Evolutionary conservation across 2,888 invertebrate species (phyloP).

Genomic region (Pinctada fucata): DNA sequence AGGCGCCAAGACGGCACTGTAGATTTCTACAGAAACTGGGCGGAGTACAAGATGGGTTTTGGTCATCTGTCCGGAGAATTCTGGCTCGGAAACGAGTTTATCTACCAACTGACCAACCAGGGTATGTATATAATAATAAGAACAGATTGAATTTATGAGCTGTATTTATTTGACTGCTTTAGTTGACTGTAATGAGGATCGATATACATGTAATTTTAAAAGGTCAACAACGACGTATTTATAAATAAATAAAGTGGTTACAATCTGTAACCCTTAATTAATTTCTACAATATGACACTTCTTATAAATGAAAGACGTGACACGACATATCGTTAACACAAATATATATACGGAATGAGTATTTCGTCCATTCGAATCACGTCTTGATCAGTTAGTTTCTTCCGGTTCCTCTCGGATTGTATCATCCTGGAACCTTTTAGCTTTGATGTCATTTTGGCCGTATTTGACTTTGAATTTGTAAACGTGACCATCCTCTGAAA

Average conservation of each 20-base stretch:
- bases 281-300: too few relatives aligned
- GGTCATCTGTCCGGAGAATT: constrained; percentile 87
- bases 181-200: too few relatives aligned
- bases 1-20: constrained; percentile 87
- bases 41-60: constrained; percentile 89
- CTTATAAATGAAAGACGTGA: too few relatives aligned
- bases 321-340: too few relatives aligned
- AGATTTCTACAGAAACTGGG: constrained; percentile 91
- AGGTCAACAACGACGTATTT: not conserved
- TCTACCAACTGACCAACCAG: constrained; percentile 85
- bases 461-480: constrained; percentile 62
- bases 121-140: constrained; percentile 49
- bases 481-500: constrained; percentile 57
- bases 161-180: too few relatives aligned
- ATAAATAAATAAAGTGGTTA: too few relatives aligned
- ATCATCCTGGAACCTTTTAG: constrained; percentile 41
- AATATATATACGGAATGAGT: too few relatives aligned
- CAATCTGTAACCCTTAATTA: too few relatives aligned
- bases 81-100: constrained; percentile 92
- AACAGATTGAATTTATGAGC: too few relatives aligned
- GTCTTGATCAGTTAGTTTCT: too few relatives aligned
- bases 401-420: constrained; percentile 12
- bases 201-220: too few relatives aligned
- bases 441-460: constrained; percentile 50
- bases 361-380: too few relatives aligned